Evolutionary conservation across 2,113 vertebrate species (phyloP), one percentile per base, ranked within the genome.

Genomic region (Athene cunicularia): DNA sequence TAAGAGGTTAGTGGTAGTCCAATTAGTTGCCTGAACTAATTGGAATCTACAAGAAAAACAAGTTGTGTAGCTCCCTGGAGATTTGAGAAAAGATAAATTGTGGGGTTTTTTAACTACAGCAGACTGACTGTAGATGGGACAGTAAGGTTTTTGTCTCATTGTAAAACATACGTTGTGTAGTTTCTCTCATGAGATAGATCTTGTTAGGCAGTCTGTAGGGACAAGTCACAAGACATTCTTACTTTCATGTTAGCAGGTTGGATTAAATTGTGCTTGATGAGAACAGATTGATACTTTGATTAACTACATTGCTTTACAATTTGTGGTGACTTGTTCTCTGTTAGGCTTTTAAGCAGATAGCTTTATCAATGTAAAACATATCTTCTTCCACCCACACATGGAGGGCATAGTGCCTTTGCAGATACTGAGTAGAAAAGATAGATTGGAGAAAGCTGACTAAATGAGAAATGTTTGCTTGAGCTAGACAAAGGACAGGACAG

Each of bases 241-340:
- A 39, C 91, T 93, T 95, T 91, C 63, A 64, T 86, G 59, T 86
- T 86, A 63, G 35, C 47, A 64, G 55, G 28, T 88, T 86, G 75
- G 47, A 77, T 88, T 80, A 90, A 90, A 91, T 87, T 75, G 76
- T 80, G 55, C 64, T 89, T 95, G 86, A 95, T 94, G 75, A 95
- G 82, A 92, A 73, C 53, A 95, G 79, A 92, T 92, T 95, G 88
- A 90, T 95, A 86, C 89, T 95, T 95, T 81, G 94, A 89, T 96
- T 95, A 96, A 88, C 33, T 60, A 8, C 60, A 16, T 91, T 45
- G 62, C 81, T 90, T 88, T 85, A 93, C 62, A 49, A 13, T 93
- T 91, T 67, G 52, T 85, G 66, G 35, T 85, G 84, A 45, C 59
- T 91, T 6, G 26, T 91, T 91, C 64, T 91, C 76, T 68, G 56